phyloP scores from a whole-genome alignment of 2,888 invertebrate genomes.

The Cephus runcator region DNA sequence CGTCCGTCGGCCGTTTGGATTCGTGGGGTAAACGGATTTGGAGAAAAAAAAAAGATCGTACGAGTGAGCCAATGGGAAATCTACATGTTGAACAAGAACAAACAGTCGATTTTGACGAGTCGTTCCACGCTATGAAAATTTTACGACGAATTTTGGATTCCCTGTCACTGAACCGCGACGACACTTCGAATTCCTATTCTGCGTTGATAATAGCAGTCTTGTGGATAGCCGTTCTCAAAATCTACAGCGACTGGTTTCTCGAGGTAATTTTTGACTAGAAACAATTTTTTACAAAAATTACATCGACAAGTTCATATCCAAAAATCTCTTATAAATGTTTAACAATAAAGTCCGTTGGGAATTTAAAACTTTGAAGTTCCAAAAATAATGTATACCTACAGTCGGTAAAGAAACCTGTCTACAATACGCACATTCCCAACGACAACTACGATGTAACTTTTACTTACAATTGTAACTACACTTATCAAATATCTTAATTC shows the following conservation, averaged over 20 bases:
- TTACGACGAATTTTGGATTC: neutral
- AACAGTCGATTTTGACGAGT: neutral
- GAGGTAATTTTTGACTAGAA: neutral
- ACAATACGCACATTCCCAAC: too few relatives aligned
- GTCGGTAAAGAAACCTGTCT: neutral
- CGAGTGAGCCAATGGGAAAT: neutral
- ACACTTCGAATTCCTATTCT: neutral
- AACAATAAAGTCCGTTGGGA: neutral
- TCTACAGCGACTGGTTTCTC: constrained; percentile 1
- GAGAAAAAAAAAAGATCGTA: neutral
- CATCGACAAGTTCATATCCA: neutral
- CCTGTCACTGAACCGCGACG: neutral
- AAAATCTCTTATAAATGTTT: neutral
- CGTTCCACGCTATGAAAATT: neutral
- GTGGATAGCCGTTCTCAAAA: constrained; percentile 4
- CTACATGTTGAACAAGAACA: neutral
- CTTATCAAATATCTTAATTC: neutral
- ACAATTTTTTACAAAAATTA: too few relatives aligned
- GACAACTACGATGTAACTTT: neutral
- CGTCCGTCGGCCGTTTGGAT: neutral
- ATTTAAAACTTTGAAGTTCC: neutral
- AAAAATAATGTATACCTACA: neutral
- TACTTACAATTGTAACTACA: neutral
- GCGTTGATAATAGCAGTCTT: neutral
- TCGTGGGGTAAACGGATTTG: neutral